Evolutionary conservation across 2,113 vertebrate genomes (phyloP).

Genomic region (Herpetotheres cachinnans): DNA sequence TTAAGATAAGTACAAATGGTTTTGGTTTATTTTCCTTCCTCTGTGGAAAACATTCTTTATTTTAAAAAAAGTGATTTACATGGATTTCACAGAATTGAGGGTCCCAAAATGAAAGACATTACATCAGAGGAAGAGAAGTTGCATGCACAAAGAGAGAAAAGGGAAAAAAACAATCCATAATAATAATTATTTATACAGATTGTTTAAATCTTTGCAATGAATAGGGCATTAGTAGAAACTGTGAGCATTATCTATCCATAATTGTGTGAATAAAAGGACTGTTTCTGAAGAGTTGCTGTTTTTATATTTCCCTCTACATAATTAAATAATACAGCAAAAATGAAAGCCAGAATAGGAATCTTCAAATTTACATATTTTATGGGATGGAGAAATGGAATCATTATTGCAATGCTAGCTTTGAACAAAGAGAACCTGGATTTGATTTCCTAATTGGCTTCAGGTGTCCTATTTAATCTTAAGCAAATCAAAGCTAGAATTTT

Average conservation of each 20-base stretch:
- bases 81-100: background rate
- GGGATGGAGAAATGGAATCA: background rate
- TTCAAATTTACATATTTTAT: background rate
- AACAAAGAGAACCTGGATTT: background rate
- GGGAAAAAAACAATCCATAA: background rate
- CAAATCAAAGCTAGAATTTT: slow-evolving; percentile 14
- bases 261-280: background rate
- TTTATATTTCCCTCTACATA: background rate
- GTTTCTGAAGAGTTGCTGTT: background rate
- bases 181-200: background rate
- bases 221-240: background rate
- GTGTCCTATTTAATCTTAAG: background rate
- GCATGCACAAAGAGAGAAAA: background rate
- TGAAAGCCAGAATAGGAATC: background rate
- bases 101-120: background rate
- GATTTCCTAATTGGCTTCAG: background rate
- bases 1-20: background rate
- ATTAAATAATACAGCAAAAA: background rate
- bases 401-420: background rate
- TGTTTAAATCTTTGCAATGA: background rate
- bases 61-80: background rate
- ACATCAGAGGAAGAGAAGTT: background rate
- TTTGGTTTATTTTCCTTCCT: background rate
- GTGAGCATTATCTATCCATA: background rate
- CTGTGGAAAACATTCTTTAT: background rate